Percentiles rank a stretch among this genome's conserved stretches.
These are phyloP conservation scores for Lumbricus terrestris DNA, from an alignment of 2,888 invertebrate species.

Conservation along the genomic window DNA sequence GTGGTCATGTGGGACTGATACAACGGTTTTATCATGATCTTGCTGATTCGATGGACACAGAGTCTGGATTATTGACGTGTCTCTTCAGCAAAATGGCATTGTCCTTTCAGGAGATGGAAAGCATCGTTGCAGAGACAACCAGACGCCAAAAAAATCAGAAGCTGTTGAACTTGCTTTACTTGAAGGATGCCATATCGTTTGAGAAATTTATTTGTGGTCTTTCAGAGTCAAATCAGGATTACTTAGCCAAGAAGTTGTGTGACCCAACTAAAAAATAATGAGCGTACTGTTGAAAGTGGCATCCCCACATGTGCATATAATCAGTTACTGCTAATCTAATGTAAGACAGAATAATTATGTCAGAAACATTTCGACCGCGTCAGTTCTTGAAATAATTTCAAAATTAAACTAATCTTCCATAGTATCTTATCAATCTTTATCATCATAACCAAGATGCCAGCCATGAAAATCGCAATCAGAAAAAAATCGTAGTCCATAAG, in stretches of 20 bases:
- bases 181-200: not conserved
- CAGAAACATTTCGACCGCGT: not conserved
- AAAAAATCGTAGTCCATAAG: too few relatives aligned
- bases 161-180: not conserved
- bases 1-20: not conserved
- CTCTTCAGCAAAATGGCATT: not conserved
- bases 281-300: not conserved
- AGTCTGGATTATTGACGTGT: not conserved
- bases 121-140: not conserved
- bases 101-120: not conserved
- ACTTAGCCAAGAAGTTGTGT: not conserved
- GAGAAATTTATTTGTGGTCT: not conserved
- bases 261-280: not conserved
- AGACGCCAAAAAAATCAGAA: not conserved
- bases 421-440: too few relatives aligned
- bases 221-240: not conserved
- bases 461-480: too few relatives aligned
- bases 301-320: not conserved
- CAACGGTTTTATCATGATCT: not conserved
- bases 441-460: too few relatives aligned
- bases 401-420: too few relatives aligned
- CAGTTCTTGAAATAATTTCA: not conserved
- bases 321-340: too few relatives aligned
- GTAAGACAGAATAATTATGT: not conserved
- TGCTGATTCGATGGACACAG: not conserved